A percentile compares a stretch with the other conserved stretches of the same genome.
Conservation (phyloP, 2,797 vertebrate genomes). For the Halcyon smyrnensis region DNA sequence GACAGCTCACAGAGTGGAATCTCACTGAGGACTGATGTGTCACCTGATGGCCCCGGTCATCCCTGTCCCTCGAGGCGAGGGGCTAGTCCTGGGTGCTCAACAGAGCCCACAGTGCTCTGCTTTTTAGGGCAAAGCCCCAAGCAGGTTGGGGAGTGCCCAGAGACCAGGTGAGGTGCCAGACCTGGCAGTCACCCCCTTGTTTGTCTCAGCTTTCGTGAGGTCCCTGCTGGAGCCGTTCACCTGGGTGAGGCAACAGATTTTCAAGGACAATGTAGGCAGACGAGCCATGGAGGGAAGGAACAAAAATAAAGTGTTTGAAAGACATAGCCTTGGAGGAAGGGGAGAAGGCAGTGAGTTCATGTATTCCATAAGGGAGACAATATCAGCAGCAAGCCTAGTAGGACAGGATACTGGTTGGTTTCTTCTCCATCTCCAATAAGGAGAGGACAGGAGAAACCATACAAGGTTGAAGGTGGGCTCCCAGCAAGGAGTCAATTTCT, state of each 20-base stretch:
- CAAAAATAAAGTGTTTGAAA: background rate
- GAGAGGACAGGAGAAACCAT: background rate
- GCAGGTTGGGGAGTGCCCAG: background rate
- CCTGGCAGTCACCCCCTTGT: background rate
- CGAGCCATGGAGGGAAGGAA: background rate
- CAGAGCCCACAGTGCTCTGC: rapidly evolving
- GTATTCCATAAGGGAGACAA: background rate
- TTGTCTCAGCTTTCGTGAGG: background rate
- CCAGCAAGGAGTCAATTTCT: background rate
- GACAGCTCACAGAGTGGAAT: background rate
- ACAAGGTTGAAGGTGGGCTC: background rate
- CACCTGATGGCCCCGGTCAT: background rate
- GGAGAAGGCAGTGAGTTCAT: background rate
- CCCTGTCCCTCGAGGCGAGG: background rate
- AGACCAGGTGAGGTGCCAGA: background rate
- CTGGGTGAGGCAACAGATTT: background rate
- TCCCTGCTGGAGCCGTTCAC: background rate
- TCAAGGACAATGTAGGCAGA: background rate
- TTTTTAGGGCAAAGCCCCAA: background rate
- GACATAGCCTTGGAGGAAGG: rapidly evolving
- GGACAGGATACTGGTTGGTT: background rate
- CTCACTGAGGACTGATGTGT: background rate
- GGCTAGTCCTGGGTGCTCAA: background rate
- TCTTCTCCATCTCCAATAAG: background rate
- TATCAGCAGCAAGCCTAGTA: background rate